Percentiles rank a stretch among this genome's conserved stretches.
Conservation (phyloP, 1,140 invertebrate genomes). For the Psilanteris sp. region DNA sequence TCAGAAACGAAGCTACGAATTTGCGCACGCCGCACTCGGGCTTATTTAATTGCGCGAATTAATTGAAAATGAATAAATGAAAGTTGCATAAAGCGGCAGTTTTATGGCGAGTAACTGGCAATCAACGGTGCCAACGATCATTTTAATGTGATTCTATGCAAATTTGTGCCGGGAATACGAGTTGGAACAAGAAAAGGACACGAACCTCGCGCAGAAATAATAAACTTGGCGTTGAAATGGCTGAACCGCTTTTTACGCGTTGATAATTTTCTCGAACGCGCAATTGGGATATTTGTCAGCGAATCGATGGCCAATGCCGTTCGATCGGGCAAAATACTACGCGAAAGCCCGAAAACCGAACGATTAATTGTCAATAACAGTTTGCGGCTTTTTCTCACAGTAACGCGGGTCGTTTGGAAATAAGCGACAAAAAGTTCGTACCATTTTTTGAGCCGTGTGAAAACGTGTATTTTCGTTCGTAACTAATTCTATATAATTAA, state of each 20-base stretch:
- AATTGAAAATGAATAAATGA: conserved; percentile 32
- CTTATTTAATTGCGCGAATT: conserved; percentile 20
- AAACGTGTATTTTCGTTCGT: background rate
- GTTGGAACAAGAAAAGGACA: conserved; percentile 4
- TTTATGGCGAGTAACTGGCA: conserved; percentile 20
- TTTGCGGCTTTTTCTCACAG: conserved; percentile 6
- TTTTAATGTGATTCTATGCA: conserved; percentile 23
- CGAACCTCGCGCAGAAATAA: conserved; percentile 2
- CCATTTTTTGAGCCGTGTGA: background rate
- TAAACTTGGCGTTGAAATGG: conserved; percentile 1
- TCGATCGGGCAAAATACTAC: too few relatives aligned
- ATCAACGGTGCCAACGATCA: conserved; percentile 11
- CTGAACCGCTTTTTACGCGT: conserved; percentile 7
- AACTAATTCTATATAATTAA: conserved; percentile 16
- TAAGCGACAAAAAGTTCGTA: background rate
- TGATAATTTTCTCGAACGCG: conserved; percentile 5
- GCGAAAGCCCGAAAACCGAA: too few relatives aligned
- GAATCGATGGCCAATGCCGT: too few relatives aligned
- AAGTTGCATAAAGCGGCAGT: conserved; percentile 24
- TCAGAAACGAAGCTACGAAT: conserved; percentile 19
- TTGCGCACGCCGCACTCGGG: conserved; percentile 1
- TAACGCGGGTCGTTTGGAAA: background rate
- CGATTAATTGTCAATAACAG: too few relatives aligned
- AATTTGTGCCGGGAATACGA: conserved; percentile 8
- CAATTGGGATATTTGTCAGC: too few relatives aligned